A percentile compares a stretch with the other conserved stretches of the same genome.
phyloP scores from a whole-genome alignment of 2,113 vertebrate genomes.

The Dicrurus megarhynchus region DNA sequence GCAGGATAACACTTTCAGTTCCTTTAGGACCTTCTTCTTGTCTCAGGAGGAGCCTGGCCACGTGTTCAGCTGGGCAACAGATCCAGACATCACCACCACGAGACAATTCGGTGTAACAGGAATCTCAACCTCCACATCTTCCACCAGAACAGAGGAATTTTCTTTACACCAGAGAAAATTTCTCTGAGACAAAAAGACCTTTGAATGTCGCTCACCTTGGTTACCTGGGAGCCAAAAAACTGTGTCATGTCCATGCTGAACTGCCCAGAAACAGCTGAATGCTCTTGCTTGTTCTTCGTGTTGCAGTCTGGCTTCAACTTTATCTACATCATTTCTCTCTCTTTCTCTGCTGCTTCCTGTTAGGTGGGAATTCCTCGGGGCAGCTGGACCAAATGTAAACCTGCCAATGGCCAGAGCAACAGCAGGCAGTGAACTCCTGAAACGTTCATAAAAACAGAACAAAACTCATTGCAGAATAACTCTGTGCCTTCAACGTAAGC shows the following conservation, averaged over 20 bases:
- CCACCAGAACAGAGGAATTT: neutral
- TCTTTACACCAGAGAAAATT: neutral
- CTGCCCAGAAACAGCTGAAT: neutral
- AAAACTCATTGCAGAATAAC: neutral
- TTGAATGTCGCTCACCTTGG: neutral
- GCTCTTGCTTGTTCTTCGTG: neutral
- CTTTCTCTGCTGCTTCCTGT: neutral
- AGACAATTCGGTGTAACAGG: neutral
- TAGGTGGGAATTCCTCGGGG: neutral
- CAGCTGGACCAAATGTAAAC: neutral
- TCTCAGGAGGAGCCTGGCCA: neutral
- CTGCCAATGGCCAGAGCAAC: neutral
- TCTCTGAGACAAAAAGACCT: neutral
- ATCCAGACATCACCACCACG: neutral
- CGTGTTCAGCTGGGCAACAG: neutral
- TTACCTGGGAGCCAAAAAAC: neutral
- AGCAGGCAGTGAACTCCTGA: neutral
- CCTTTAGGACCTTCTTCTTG: neutral
- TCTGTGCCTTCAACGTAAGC: neutral
- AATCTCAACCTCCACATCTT: neutral
- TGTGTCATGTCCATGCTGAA: neutral
- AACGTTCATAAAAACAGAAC: neutral
- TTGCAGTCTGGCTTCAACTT: neutral
- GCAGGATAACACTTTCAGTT: neutral
- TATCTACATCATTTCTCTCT: neutral